These are phyloP conservation scores for Watsonalla cultraria DNA, from an alignment of 2,888 invertebrate genomes.

Conservation along the genomic window DNA sequence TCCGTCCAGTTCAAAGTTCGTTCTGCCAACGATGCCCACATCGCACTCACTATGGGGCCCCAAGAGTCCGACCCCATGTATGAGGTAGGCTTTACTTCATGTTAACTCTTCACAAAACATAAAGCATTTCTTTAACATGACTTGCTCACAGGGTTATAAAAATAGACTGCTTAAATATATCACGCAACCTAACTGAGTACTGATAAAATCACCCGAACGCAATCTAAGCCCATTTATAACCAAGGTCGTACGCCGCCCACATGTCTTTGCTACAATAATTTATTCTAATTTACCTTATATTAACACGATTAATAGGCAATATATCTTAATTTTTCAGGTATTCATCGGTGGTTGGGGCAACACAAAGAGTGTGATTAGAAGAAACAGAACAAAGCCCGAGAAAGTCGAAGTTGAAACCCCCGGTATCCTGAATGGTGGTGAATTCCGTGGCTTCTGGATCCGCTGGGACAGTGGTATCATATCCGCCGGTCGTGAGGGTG, in stretches of 20 bases:
- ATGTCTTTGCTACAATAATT: not conserved
- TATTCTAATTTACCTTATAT: not conserved
- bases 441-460: constrained; percentile 91
- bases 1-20: constrained; percentile 88
- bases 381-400: constrained; percentile 87
- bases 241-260: not conserved
- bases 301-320: not conserved
- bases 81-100: constrained; percentile 75
- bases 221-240: not conserved
- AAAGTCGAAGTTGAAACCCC: constrained; percentile 85
- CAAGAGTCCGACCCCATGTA: constrained; percentile 87
- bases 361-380: constrained; percentile 89
- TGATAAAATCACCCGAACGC: not conserved
- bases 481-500: constrained; percentile 85
- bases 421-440: constrained; percentile 83
- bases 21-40: constrained; percentile 89
- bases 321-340: constrained; percentile 63
- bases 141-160: no score
- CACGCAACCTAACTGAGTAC: not conserved
- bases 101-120: no score
- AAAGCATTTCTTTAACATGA: no score
- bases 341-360: constrained; percentile 95
- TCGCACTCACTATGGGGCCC: constrained; percentile 86
- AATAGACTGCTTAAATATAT: no score
- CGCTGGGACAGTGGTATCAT: constrained; percentile 85